Conservation (phyloP, 2,888 invertebrate genomes). For the Hesperia comma region DNA sequence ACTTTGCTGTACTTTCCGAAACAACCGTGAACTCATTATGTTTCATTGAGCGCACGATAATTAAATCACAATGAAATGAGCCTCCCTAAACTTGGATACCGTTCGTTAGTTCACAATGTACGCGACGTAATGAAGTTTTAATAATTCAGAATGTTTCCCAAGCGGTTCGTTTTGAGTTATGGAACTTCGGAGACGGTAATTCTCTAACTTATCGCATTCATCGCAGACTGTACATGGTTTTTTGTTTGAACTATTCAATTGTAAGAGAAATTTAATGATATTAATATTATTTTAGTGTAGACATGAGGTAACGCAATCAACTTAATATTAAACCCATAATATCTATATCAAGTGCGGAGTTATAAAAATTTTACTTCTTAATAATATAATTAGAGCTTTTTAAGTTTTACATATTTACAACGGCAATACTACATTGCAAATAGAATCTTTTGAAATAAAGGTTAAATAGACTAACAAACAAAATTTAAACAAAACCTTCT, state of each 20-base stretch:
- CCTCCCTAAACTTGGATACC: constrained; percentile 3
- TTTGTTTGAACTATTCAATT: neutral
- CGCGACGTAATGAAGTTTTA: constrained; percentile 42
- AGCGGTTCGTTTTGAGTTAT: constrained; percentile 27
- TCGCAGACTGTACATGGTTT: neutral
- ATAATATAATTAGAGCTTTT: no score
- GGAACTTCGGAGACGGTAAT: constrained; percentile 13
- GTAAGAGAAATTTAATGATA: no score
- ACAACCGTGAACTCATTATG: neutral
- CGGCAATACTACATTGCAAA: no score
- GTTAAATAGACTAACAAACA: no score
- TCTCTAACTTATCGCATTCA: constrained; percentile 1
- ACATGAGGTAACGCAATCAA: no score
- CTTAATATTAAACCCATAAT: no score
- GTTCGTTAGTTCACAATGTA: constrained; percentile 17
- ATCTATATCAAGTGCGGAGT: no score
- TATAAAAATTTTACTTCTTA: no score
- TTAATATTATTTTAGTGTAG: no score
- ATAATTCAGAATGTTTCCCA: constrained; percentile 41
- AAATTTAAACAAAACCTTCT: no score
- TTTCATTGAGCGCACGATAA: constrained; percentile 1
- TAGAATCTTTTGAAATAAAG: no score
- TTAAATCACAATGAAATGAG: constrained; percentile 11
- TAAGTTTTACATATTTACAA: no score
- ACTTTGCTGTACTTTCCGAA: neutral